Conservation (phyloP, 2,888 invertebrate genomes). For the Hedychridium roseum region DNA sequence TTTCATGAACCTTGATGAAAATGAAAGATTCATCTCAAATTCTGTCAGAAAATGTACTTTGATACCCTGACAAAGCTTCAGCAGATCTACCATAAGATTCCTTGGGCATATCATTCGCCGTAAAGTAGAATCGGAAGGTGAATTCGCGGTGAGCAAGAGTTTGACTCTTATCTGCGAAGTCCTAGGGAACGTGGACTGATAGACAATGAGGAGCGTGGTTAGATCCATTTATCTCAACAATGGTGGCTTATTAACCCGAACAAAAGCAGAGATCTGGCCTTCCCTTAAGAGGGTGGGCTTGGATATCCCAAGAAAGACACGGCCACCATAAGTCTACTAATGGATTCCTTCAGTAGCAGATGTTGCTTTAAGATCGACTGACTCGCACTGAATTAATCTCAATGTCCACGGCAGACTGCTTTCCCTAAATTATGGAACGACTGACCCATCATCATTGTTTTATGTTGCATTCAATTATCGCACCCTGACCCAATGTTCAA, state of each 20-base stretch:
- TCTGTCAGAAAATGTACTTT: too few relatives aligned
- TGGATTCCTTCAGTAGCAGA: conserved; percentile 61
- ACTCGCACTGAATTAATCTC: conserved; percentile 51
- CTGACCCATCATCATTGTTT: too few relatives aligned
- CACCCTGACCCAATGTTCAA: too few relatives aligned
- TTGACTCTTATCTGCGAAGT: conserved; percentile 44
- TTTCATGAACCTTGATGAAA: conserved; percentile 7
- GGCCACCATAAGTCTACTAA: conserved; percentile 51
- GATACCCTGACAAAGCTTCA: too few relatives aligned
- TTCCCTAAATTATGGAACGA: conserved; percentile 30
- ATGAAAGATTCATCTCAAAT: background rate
- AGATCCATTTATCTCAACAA: conserved; percentile 52
- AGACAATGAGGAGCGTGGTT: conserved; percentile 47
- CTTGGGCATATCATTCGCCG: too few relatives aligned
- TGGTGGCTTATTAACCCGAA: conserved; percentile 60
- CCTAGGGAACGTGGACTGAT: conserved; percentile 41
- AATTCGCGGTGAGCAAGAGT: conserved; percentile 25
- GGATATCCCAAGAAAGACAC: conserved; percentile 40
- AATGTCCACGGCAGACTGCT: conserved; percentile 32
- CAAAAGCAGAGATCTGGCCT: conserved; percentile 52
- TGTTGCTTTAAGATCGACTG: conserved; percentile 60
- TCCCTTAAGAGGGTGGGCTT: conserved; percentile 30
- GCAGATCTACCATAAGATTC: too few relatives aligned
- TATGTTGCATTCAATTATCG: too few relatives aligned
- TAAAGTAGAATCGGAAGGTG: background rate